These are phyloP conservation scores for Vannuccia rotundouncinata DNA, from an alignment of 2,888 invertebrate genomes.

Conservation along the genomic window DNA sequence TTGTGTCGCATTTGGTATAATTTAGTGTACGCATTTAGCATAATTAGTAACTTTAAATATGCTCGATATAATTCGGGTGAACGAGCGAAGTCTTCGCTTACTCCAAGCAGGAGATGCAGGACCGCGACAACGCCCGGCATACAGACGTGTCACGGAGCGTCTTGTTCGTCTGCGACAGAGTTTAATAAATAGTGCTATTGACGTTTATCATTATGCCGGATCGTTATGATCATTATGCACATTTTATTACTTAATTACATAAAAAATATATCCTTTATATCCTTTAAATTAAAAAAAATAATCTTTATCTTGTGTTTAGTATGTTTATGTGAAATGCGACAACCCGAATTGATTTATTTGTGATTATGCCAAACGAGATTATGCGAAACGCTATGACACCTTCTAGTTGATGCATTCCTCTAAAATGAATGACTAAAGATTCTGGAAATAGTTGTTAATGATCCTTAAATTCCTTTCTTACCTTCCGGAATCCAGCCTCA, in stretches of 20 bases:
- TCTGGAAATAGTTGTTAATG: too few species aligned
- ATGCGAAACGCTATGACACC: conserved; percentile 19
- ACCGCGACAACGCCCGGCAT: conserved; percentile 7
- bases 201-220: conserved; percentile 20
- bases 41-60: too few species aligned
- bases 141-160: conserved; percentile 10
- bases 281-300: too few species aligned
- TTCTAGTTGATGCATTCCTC: too few species aligned
- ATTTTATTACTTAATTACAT: not conserved
- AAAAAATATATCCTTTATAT: not conserved
- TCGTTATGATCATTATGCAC: not conserved
- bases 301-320: too few species aligned
- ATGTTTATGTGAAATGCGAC: conserved; percentile 7
- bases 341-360: too few species aligned
- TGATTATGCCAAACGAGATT: not conserved
- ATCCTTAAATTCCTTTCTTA: too few species aligned
- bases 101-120: conserved; percentile 15
- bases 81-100: conserved; percentile 10
- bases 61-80: too few species aligned
- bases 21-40: too few species aligned
- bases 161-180: conserved; percentile 22
- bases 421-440: too few species aligned
- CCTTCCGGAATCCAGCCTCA: conserved; percentile 9
- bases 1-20: too few species aligned
- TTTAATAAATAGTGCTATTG: conserved; percentile 9